Evolutionary conservation across 1,140 invertebrate species (phyloP).

Genomic region (Trichomalopsis sarcophagae): DNA sequence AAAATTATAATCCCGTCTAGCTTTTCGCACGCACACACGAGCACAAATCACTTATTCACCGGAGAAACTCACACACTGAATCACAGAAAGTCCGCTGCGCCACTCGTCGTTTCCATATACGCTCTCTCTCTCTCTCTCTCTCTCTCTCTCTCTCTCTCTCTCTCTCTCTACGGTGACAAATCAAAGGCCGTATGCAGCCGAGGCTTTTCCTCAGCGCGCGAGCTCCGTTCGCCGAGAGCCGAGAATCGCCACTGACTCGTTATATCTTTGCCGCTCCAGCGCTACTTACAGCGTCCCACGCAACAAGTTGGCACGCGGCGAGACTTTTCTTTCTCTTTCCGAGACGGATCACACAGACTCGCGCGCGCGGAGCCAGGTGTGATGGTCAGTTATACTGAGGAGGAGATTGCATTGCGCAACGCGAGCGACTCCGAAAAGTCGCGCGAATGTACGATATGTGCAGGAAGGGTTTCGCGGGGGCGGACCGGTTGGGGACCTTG

Average conservation of each 20-base stretch:
- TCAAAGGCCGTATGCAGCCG: constrained; percentile 25
- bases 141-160: background rate
- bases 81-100: too few relatives aligned
- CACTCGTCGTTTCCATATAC: constrained; percentile 39
- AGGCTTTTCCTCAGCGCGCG: background rate
- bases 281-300: constrained; percentile 59
- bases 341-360: constrained; percentile 29
- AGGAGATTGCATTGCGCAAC: background rate
- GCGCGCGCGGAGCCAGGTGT: background rate
- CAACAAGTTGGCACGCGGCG: constrained; percentile 57
- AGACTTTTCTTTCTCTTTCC: constrained; percentile 37
- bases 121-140: constrained; percentile 10
- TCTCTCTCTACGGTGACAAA: constrained; percentile 45
- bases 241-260: constrained; percentile 67
- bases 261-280: constrained; percentile 39
- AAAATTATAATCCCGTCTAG: too few relatives aligned
- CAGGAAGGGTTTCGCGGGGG: constrained; percentile 37
- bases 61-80: too few relatives aligned
- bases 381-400: background rate
- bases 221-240: constrained; percentile 61
- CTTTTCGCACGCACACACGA: background rate
- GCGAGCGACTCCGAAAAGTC: background rate
- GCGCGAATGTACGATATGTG: background rate
- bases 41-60: too few relatives aligned
- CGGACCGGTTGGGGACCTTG: constrained; percentile 56